A percentile compares a stretch with the other conserved stretches of the same genome.
These are phyloP conservation scores for Sisyra terminalis DNA, from an alignment of 2,888 invertebrate genomes.

Conservation along the genomic window DNA sequence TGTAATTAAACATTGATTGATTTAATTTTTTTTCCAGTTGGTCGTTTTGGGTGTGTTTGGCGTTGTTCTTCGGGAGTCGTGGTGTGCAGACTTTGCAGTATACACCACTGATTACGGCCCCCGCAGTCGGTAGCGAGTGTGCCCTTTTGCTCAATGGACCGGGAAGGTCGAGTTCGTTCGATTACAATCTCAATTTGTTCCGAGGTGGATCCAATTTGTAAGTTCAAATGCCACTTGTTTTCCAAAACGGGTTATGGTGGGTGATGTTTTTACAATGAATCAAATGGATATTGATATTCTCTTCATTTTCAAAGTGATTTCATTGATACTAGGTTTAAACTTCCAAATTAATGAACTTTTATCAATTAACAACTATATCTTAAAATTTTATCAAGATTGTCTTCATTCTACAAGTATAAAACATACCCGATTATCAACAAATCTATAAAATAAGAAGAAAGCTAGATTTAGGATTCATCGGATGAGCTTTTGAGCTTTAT, in stretches of 20 bases:
- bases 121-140: conserved; percentile 38
- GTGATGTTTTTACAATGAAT: not conserved
- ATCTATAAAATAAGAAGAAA: too few species aligned
- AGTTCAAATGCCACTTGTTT: conserved; percentile 34
- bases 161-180: conserved; percentile 64
- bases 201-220: conserved; percentile 51
- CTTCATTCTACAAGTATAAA: too few species aligned
- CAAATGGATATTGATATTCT: too few species aligned
- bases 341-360: too few species aligned
- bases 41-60: not conserved
- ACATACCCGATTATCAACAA: too few species aligned
- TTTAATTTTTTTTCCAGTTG: not conserved
- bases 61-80: not conserved
- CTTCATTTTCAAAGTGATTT: too few species aligned
- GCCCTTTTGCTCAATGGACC: conserved; percentile 63
- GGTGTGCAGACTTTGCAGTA: conserved; percentile 19
- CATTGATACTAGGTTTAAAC: too few species aligned
- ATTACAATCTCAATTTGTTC: conserved; percentile 70
- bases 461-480: too few species aligned
- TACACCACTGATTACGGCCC: conserved; percentile 20
- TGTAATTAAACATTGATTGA: not conserved
- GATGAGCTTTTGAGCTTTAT: too few species aligned
- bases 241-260: too few species aligned
- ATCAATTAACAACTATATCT: too few species aligned
- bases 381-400: too few species aligned